A percentile compares a stretch with the other conserved stretches of the same genome.
Evolutionary conservation across 2,888 invertebrate species (phyloP).

Genomic region (Beris chalybata): DNA sequence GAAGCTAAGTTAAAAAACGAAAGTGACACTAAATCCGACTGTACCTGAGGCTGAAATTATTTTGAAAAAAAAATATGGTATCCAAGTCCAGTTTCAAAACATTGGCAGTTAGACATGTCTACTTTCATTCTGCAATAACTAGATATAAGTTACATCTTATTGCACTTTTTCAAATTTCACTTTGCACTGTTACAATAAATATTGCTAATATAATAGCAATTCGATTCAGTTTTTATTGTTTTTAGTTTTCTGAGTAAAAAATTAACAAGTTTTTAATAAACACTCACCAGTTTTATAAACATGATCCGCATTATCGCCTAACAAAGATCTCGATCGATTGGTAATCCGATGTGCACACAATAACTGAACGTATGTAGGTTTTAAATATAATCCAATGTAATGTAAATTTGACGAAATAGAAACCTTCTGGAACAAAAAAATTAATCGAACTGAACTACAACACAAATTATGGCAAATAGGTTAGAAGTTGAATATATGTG

Average conservation of each 20-base stretch:
- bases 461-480: too few relatives aligned
- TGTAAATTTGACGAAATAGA: too few relatives aligned
- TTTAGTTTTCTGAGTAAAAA: not conserved
- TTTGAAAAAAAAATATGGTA: not conserved
- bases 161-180: too few relatives aligned
- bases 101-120: slow-evolving; percentile 13
- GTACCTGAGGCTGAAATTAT: slow-evolving; percentile 13
- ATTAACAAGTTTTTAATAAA: slow-evolving; percentile 1
- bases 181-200: too few relatives aligned
- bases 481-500: too few relatives aligned
- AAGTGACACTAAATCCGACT: slow-evolving; percentile 16
- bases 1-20: slow-evolving; percentile 19
- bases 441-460: too few relatives aligned
- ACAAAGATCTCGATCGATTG: slow-evolving; percentile 5
- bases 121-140: slow-evolving; percentile 21
- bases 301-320: slow-evolving; percentile 25
- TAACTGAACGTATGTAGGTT: too few relatives aligned
- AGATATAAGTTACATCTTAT: too few relatives aligned
- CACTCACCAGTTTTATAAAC: slow-evolving; percentile 27
- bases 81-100: slow-evolving; percentile 4
- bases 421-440: too few relatives aligned
- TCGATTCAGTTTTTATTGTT: too few relatives aligned
- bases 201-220: too few relatives aligned
- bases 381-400: too few relatives aligned
- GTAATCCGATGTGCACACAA: slow-evolving; percentile 13